Evolutionary conservation across 1,140 invertebrate species (phyloP).

Genomic region (Varroa destructor): DNA sequence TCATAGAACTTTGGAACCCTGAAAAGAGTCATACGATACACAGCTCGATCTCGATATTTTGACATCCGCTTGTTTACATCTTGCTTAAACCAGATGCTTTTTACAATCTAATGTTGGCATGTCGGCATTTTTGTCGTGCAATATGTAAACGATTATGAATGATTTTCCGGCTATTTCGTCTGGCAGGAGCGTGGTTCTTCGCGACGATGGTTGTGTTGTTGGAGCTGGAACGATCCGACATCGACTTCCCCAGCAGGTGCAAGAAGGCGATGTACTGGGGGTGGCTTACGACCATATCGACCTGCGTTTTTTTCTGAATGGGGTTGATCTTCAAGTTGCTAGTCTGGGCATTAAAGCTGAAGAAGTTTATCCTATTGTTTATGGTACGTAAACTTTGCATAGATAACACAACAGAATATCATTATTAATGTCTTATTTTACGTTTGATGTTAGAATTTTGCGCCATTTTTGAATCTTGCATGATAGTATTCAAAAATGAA

Average conservation of each 20-base stretch:
- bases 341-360: constrained; percentile 75
- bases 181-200: constrained; percentile 75
- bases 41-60: too few relatives aligned
- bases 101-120: too few relatives aligned
- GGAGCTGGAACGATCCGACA: constrained; percentile 67
- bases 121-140: too few relatives aligned
- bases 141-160: too few relatives aligned
- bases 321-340: constrained; percentile 67
- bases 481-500: neutral
- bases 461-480: neutral
- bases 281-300: constrained; percentile 91
- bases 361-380: constrained; percentile 72
- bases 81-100: too few relatives aligned
- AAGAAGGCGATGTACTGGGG: constrained; percentile 88
- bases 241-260: constrained; percentile 51
- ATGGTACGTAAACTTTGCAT: constrained; percentile 53
- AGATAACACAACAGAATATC: neutral
- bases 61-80: too few relatives aligned
- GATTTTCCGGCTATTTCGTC: too few relatives aligned
- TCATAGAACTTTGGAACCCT: too few relatives aligned
- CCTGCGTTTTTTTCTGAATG: constrained; percentile 88
- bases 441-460: constrained; percentile 28
- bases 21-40: too few relatives aligned
- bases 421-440: constrained; percentile 2
- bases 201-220: constrained; percentile 69